phyloP scores from a whole-genome alignment of 2,888 invertebrate genomes.

The Zaprionus lineosus region DNA sequence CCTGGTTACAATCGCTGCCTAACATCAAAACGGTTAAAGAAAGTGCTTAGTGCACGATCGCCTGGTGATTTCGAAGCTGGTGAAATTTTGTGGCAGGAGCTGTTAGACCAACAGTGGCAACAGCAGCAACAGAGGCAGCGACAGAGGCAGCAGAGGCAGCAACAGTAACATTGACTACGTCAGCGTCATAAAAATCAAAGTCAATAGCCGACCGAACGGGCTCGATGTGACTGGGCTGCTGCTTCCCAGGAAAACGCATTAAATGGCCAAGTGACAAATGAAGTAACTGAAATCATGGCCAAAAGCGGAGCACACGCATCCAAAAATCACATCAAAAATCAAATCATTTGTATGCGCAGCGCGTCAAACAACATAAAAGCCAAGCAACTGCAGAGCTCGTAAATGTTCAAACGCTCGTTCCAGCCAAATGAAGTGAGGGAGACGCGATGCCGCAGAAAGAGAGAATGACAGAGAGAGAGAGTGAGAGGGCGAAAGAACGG shows the following conservation, averaged over 20 bases:
- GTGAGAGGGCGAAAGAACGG: background rate
- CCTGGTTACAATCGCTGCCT: conserved; percentile 28
- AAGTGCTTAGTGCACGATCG: conserved; percentile 51
- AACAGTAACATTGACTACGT: too few relatives aligned
- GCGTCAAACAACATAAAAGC: conserved; percentile 74
- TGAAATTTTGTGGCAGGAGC: too few relatives aligned
- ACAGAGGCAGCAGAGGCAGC: too few relatives aligned
- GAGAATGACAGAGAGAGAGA: background rate
- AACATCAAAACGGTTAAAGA: conserved; percentile 59
- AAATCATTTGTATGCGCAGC: conserved; percentile 81
- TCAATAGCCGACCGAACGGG: conserved; percentile 62
- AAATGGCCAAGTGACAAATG: conserved; percentile 76
- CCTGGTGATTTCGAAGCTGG: conserved; percentile 18
- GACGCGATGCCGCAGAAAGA: background rate
- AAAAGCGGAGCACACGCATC: conserved; percentile 70
- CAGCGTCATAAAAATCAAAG: conserved; percentile 69
- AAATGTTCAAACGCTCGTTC: conserved; percentile 54
- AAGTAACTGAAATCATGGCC: conserved; percentile 71
- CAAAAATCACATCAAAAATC: conserved; percentile 69
- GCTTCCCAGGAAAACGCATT: conserved; percentile 75
- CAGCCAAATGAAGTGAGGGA: background rate
- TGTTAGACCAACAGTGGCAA: too few relatives aligned
- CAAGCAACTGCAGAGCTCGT: conserved; percentile 73
- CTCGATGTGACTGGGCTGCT: conserved; percentile 39
- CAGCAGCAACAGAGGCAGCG: too few relatives aligned